These are phyloP conservation scores for Cecropterus lyciades DNA, from an alignment of 1,140 invertebrate species.

Conservation along the genomic window DNA sequence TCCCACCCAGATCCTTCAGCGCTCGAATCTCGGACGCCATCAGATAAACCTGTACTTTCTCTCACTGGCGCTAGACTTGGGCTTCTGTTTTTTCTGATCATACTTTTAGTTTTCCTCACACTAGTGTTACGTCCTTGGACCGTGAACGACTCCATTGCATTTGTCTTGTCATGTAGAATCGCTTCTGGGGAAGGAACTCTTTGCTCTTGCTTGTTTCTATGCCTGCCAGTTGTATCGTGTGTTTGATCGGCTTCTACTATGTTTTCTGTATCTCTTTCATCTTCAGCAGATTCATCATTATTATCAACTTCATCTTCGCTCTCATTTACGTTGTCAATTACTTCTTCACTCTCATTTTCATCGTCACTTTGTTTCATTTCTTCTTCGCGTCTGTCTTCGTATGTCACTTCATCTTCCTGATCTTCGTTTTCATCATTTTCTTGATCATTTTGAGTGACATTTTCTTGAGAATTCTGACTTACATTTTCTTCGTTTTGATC, in stretches of 20 bases:
- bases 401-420: conserved; percentile 27
- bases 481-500: conserved; percentile 13
- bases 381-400: not conserved
- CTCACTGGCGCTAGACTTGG: conserved; percentile 52
- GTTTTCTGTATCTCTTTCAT: conserved; percentile 6
- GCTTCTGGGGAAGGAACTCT: conserved; percentile 58
- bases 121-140: conserved; percentile 51
- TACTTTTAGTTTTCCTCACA: conserved; percentile 58
- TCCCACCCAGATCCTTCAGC: conserved; percentile 71
- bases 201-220: conserved; percentile 38
- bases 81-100: conserved; percentile 51
- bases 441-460: not conserved
- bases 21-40: conserved; percentile 59
- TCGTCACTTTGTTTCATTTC: conserved; percentile 22
- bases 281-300: conserved; percentile 22
- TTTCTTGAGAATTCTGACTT: not conserved
- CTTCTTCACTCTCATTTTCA: conserved; percentile 28
- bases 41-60: conserved; percentile 55
- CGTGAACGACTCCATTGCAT: conserved; percentile 49
- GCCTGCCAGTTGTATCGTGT: conserved; percentile 47
- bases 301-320: conserved; percentile 30
- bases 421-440: not conserved
- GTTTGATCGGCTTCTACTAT: conserved; percentile 34
- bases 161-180: conserved; percentile 49
- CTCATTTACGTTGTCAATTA: conserved; percentile 25